phyloP scores from a whole-genome alignment of 2,888 invertebrate genomes.

The Amphiduros pacificus region DNA sequence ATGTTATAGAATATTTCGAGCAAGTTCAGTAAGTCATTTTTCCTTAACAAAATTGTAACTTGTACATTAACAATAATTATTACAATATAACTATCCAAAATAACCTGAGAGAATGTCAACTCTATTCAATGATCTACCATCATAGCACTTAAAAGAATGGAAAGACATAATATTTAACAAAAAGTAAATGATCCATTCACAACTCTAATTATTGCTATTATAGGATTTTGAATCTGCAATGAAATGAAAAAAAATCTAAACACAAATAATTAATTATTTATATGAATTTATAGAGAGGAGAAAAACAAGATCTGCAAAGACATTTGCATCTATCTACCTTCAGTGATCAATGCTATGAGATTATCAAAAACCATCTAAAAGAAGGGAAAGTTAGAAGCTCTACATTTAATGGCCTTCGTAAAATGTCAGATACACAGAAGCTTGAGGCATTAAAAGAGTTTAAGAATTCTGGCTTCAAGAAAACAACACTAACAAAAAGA shows the following conservation, averaged over 20 bases:
- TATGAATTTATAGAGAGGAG: neutral
- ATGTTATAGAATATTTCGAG: no score
- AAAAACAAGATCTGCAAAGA: neutral
- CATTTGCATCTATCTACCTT: neutral
- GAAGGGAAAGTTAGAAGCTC: neutral
- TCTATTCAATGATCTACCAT: no score
- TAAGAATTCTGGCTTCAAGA: neutral
- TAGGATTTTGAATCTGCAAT: no score
- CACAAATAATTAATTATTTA: no score
- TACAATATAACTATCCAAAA: no score
- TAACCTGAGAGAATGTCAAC: no score
- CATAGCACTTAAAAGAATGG: no score
- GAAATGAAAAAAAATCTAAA: no score
- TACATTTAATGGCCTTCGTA: neutral
- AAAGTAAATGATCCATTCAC: neutral
- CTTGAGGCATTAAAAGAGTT: neutral
- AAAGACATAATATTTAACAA: no score
- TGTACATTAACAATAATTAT: no score
- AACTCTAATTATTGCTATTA: neutral
- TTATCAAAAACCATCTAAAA: neutral
- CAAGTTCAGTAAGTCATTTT: no score
- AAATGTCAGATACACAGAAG: neutral
- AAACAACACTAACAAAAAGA: neutral
- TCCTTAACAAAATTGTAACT: no score
- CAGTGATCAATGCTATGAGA: neutral